Evolutionary conservation across 1,140 invertebrate genomes (phyloP).

Genomic region (Campoletis sonorensis): DNA sequence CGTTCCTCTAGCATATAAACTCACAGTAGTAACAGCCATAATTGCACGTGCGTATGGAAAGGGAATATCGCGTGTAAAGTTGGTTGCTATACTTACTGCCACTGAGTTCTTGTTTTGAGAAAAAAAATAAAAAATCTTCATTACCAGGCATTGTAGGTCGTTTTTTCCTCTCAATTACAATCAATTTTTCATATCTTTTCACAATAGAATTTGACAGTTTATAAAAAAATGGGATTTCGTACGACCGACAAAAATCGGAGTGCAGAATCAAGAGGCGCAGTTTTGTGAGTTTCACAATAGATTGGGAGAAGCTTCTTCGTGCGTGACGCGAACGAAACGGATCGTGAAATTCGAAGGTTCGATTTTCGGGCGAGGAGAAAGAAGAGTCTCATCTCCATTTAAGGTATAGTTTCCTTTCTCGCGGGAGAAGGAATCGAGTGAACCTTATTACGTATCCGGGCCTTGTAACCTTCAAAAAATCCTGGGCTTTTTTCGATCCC

Average conservation of each 20-base stretch:
- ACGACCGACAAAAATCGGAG: not conserved
- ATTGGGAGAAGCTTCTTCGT: constrained; percentile 16
- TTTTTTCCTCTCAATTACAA: too few relatives aligned
- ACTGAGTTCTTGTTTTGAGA: too few relatives aligned
- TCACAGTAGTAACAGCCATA: too few relatives aligned
- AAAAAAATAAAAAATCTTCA: too few relatives aligned
- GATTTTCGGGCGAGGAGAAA: constrained; percentile 4
- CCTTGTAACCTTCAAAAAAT: constrained; percentile 40
- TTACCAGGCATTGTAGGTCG: too few relatives aligned
- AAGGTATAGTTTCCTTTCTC: not conserved
- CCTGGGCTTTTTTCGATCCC: constrained; percentile 4
- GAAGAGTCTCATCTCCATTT: constrained; percentile 2
- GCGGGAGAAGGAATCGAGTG: not conserved
- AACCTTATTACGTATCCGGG: constrained; percentile 35
- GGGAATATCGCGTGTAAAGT: too few relatives aligned
- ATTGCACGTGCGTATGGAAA: too few relatives aligned
- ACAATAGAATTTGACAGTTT: not conserved
- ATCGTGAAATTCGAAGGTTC: constrained; percentile 34
- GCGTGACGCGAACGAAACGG: constrained; percentile 38
- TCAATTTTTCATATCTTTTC: too few relatives aligned
- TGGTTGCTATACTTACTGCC: too few relatives aligned
- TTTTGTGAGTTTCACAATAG: constrained; percentile 1
- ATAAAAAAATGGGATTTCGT: not conserved
- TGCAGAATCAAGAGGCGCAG: not conserved
- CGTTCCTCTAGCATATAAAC: too few relatives aligned